Evolutionary conservation across 2,888 invertebrate species (phyloP).

Genomic region (Anorthoa munda): DNA sequence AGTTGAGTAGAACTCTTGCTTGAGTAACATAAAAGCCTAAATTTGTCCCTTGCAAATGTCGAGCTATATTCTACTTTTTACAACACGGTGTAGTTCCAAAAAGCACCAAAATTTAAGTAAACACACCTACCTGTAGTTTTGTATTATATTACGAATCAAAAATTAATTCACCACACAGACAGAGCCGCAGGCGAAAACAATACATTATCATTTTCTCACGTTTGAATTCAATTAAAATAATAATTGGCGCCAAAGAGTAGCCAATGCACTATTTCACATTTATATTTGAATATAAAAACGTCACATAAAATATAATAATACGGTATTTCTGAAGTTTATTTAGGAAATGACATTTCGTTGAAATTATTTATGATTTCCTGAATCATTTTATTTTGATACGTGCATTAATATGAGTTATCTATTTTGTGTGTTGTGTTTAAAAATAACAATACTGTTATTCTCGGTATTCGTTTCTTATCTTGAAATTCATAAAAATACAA

Average conservation of each 20-base stretch:
- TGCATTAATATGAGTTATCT: not conserved
- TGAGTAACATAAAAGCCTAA: too few species aligned
- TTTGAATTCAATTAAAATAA: constrained; percentile 66
- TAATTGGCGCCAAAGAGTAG: constrained; percentile 49
- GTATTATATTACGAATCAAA: not conserved
- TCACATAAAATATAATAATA: constrained; percentile 34
- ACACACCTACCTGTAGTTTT: too few species aligned
- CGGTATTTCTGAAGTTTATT: constrained; percentile 13
- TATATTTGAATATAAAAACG: constrained; percentile 39
- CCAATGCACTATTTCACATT: constrained; percentile 36
- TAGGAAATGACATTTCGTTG: constrained; percentile 28
- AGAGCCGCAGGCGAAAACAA: constrained; percentile 21
- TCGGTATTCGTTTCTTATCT: not conserved
- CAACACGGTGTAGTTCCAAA: not conserved
- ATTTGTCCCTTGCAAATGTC: not conserved
- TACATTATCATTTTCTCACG: constrained; percentile 55
- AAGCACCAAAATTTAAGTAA: not conserved
- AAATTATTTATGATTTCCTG: constrained; percentile 55
- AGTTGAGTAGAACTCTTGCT: too few species aligned
- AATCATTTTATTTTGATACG: constrained; percentile 15
- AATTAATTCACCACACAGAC: not conserved
- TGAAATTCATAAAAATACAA: not conserved
- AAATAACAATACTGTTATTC: constrained; percentile 3
- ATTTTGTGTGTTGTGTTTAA: not conserved
- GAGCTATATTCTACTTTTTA: not conserved